phyloP scores from a whole-genome alignment of 2,797 vertebrate genomes.

The Gallinago solitaria region DNA sequence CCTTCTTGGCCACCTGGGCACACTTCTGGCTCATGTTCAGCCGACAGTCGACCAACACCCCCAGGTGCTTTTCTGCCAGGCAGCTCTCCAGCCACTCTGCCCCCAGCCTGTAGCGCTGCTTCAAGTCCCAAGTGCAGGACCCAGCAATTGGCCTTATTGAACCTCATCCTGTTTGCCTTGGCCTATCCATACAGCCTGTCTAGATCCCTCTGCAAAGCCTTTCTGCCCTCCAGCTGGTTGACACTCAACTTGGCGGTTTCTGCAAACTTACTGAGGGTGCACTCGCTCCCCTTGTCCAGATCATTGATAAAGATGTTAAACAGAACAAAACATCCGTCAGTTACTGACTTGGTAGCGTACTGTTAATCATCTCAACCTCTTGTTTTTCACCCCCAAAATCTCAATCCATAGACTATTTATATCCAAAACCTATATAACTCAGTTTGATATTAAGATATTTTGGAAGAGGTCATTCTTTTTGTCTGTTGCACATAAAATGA shows the following conservation, averaged over 20 bases:
- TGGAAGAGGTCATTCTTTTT: neutral
- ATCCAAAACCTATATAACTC: rapidly evolving
- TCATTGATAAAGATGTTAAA: neutral
- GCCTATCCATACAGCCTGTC: neutral
- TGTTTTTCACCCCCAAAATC: neutral
- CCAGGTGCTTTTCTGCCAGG: neutral
- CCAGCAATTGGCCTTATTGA: neutral
- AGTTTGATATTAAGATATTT: neutral
- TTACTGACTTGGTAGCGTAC: neutral
- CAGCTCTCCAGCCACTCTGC: neutral
- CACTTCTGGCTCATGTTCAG: neutral
- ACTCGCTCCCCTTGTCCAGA: neutral
- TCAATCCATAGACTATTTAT: rapidly evolving
- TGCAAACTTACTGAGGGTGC: neutral
- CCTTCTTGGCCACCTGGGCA: neutral
- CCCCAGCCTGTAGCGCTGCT: neutral
- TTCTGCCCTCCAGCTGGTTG: neutral
- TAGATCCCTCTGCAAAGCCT: neutral
- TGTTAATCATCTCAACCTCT: rapidly evolving
- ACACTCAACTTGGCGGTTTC: neutral
- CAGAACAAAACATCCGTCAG: neutral
- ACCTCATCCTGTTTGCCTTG: neutral
- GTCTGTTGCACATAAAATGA: neutral
- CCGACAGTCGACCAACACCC: neutral
- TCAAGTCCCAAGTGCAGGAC: neutral